These are phyloP conservation scores for Pinctada fucata DNA, from an alignment of 2,888 invertebrate species.

Conservation along the genomic window DNA sequence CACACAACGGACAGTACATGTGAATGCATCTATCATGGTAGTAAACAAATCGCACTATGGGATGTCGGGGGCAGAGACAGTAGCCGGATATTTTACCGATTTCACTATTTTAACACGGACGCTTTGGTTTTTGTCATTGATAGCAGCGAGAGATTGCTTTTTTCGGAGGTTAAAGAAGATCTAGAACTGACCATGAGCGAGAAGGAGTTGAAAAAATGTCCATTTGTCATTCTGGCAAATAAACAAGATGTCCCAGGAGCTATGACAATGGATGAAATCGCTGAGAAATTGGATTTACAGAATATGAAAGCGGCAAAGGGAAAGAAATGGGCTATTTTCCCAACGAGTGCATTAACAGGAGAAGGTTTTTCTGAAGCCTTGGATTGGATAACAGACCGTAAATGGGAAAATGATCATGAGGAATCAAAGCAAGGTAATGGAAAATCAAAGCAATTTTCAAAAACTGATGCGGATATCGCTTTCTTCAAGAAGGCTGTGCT, in stretches of 20 bases:
- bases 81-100: slow-evolving; percentile 47
- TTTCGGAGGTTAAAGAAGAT: slow-evolving; percentile 50
- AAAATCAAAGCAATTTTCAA: too few relatives aligned
- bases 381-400: too few relatives aligned
- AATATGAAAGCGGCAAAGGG: not conserved
- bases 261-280: slow-evolving; percentile 42
- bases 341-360: too few relatives aligned
- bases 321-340: too few relatives aligned
- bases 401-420: too few relatives aligned
- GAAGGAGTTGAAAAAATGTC: slow-evolving; percentile 44
- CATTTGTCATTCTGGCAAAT: slow-evolving; percentile 54
- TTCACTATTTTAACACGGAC: slow-evolving; percentile 49
- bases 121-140: slow-evolving; percentile 57
- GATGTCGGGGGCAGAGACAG: slow-evolving; percentile 55
- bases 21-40: too few relatives aligned
- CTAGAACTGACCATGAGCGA: slow-evolving; percentile 26
- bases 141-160: slow-evolving; percentile 52
- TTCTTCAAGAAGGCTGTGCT: too few relatives aligned
- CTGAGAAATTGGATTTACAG: not conserved
- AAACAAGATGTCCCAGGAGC: slow-evolving; percentile 57
- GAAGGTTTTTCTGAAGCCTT: too few relatives aligned
- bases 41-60: slow-evolving; percentile 33
- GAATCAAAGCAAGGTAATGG: too few relatives aligned
- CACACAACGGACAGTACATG: too few relatives aligned
- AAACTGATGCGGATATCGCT: too few relatives aligned